Conservation (phyloP, 1,140 invertebrate genomes). For the Ganaspis sp. region DNA sequence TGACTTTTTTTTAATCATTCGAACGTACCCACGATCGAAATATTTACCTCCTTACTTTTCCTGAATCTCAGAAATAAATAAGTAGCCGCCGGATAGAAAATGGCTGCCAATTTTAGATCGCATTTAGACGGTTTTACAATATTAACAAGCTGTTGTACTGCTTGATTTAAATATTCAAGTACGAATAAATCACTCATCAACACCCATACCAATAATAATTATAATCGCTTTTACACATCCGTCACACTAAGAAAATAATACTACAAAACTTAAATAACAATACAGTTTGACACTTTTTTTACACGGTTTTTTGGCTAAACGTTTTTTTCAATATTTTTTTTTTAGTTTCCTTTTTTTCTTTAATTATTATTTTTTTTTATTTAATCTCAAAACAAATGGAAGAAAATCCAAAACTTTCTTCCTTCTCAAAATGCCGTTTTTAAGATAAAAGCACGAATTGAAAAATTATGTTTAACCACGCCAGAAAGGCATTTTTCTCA, state of each 20-base stretch:
- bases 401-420: too few species aligned
- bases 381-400: slow-evolving; percentile 8
- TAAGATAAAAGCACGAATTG: not conserved
- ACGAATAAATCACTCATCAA: slow-evolving; percentile 6
- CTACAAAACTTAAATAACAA: slow-evolving; percentile 29
- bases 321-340: slow-evolving; percentile 5
- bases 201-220: slow-evolving; percentile 6
- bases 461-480: slow-evolving; percentile 5
- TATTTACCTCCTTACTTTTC: not conserved
- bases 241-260: slow-evolving; percentile 30
- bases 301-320: slow-evolving; percentile 23
- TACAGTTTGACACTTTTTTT: slow-evolving; percentile 21
- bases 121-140: not conserved
- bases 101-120: not conserved
- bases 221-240: slow-evolving; percentile 28
- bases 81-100: slow-evolving; percentile 2
- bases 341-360: not conserved
- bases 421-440: slow-evolving; percentile 14
- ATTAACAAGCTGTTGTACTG: not conserved
- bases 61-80: slow-evolving; percentile 19
- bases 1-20: slow-evolving; percentile 23
- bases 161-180: not conserved
- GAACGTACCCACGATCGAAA: not conserved
- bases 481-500: not conserved
- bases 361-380: not conserved